A percentile compares a stretch with the other conserved stretches of the same genome.
Conservation (phyloP, 1,140 invertebrate species). For the Euwallacea fornicatus region DNA sequence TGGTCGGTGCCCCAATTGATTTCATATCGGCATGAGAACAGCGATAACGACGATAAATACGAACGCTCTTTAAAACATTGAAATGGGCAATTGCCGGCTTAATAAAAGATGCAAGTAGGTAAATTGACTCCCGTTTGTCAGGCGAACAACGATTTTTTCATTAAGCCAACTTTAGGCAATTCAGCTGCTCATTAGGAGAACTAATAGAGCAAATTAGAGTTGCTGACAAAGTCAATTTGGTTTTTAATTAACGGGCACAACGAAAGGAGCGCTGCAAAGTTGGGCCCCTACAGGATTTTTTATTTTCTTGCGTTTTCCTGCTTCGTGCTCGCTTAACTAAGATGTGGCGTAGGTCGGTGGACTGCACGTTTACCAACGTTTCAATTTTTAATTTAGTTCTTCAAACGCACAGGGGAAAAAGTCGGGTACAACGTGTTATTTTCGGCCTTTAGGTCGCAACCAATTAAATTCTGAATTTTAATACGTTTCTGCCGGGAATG, state of each 20-base stretch:
- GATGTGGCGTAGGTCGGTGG: background rate
- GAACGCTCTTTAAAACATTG: no score
- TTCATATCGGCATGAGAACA: no score
- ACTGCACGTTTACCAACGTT: no score
- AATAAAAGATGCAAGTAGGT: background rate
- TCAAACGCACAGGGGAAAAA: no score
- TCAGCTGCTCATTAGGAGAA: slow-evolving; percentile 11
- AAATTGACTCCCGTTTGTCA: slow-evolving; percentile 11
- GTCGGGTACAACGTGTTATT: no score
- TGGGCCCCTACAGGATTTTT: background rate
- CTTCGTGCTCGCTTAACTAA: background rate
- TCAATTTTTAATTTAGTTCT: no score
- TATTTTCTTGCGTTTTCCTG: background rate
- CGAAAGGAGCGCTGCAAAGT: background rate
- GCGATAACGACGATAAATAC: no score
- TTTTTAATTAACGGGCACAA: slow-evolving; percentile 12
- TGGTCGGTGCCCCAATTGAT: no score
- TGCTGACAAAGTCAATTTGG: slow-evolving; percentile 18
- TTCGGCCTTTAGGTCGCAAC: no score
- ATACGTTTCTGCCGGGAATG: no score
- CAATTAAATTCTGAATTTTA: no score
- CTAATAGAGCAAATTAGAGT: slow-evolving; percentile 20
- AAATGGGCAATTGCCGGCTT: background rate
- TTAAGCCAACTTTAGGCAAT: slow-evolving; percentile 4
- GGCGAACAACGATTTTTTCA: slow-evolving; percentile 10